Evolutionary conservation across 2,888 invertebrate genomes (phyloP).

Genomic region (Toxonevra muliebris): DNA sequence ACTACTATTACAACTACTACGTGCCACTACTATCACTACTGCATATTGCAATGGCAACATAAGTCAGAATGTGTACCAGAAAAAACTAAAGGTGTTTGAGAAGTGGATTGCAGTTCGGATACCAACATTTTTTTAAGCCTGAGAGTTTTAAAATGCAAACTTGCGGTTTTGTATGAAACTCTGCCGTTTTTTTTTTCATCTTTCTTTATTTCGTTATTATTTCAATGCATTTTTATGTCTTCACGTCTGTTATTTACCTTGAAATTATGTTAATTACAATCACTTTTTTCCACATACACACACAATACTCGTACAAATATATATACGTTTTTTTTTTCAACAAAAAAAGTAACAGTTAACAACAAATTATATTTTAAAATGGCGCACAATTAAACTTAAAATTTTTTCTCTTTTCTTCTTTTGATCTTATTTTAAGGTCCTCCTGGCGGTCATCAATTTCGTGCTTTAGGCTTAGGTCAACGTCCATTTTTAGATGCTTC

Average conservation of each 20-base stretch:
- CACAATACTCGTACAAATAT: no score
- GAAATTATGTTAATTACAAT: conserved; percentile 36
- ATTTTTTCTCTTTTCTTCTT: neutral
- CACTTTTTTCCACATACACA: no score
- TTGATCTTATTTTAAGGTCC: conserved; percentile 22
- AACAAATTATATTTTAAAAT: conserved; percentile 16
- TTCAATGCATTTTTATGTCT: conserved; percentile 51
- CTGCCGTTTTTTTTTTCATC: no score
- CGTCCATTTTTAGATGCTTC: conserved; percentile 74
- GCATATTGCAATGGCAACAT: no score
- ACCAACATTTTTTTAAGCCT: neutral
- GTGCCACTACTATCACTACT: no score
- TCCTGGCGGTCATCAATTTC: conserved; percentile 73
- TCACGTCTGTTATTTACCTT: conserved; percentile 41
- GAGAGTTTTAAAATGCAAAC: conserved; percentile 32
- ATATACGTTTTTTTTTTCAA: no score
- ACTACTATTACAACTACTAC: neutral
- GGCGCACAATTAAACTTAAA: neutral
- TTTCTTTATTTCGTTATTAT: conserved; percentile 6
- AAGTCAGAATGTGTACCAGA: no score
- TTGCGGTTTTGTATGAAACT: conserved; percentile 30
- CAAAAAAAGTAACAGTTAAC: no score
- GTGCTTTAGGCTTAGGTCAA: conserved; percentile 78
- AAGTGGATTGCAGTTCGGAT: no score
- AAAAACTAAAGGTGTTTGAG: no score